Base-by-base conservation (phyloP, 35 echinoderm and acorn worm species). In the Strongylocentrotus purpuratus region DNA sequence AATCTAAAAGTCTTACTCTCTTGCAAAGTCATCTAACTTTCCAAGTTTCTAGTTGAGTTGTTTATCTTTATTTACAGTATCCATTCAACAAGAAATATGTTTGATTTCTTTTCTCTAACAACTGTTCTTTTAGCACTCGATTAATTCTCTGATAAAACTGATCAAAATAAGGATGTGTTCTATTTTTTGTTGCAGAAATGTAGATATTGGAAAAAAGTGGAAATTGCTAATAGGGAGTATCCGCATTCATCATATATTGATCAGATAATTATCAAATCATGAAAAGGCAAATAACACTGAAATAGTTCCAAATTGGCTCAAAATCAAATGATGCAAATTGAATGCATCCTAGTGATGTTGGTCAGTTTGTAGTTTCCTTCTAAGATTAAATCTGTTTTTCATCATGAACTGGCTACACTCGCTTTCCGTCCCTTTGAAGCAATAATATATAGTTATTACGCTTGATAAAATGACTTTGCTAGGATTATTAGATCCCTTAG, bases 301-400 rank as follows among this genome's bases (percentile, higher is more conserved):
- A 78, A 78, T 78, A 78, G 7, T 78, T 78, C 65, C 28, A 89
- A 89, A 89, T 45, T 89, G 87, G 45, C 87, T 22, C 18, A 45
- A 89, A 45, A 89, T 89, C 87, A 89, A 89, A 89, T n/a, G 12
- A 35, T 45, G 33, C 17, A 89, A 89, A 89, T 89, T 89, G 87
- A 89, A 45, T 89, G 12, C 87, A 89, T 89, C 87, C 87, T 89
- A 89, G 32, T 41, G 33, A 78, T 55, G 50, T 55, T 55, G 50
- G 50, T 55, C 50, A 55, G 50, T 55, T 55, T 55, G 1, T 78
- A 28, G 65, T 78, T 78, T 78, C 18, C 28, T 78, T n/a, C 5
- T 25, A 71, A n/a, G 20, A 78, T 78, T 22, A 78, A 78, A 78
- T 78, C 65, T 28, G 22, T n/a, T 7, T 78, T 55, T 55, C 11